Conservation (phyloP, 2,797 vertebrate genomes). For the Microctenopoma stevenorrisi region DNA sequence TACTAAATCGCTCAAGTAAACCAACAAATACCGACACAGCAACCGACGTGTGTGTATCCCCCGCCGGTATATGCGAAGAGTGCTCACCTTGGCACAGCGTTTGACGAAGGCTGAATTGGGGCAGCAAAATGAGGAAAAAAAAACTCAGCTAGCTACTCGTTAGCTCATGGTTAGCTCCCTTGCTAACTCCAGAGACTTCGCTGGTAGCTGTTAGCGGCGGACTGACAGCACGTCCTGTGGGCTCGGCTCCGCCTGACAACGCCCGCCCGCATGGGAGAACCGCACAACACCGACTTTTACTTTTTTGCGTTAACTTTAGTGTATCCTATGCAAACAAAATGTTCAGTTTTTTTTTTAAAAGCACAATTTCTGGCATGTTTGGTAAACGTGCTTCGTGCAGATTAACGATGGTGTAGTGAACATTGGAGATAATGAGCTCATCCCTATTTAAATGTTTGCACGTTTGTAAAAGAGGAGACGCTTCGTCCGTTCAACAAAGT, state of each 20-base stretch:
- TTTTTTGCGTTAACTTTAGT: background rate
- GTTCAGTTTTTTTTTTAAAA: background rate
- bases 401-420: background rate
- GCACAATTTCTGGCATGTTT: too few species aligned
- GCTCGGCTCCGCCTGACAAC: slow-evolving; percentile 72
- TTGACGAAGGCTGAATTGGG: slow-evolving; percentile 7
- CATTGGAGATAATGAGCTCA: slow-evolving; percentile 32
- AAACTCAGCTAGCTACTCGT: slow-evolving; percentile 59
- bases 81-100: slow-evolving; percentile 3
- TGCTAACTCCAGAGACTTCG: slow-evolving; percentile 61
- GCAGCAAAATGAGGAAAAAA: slow-evolving; percentile 20
- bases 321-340: background rate
- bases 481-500: background rate
- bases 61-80: slow-evolving; percentile 11
- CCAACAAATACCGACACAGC: background rate
- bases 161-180: slow-evolving; percentile 79
- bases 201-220: slow-evolving; percentile 50
- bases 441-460: slow-evolving; percentile 41
- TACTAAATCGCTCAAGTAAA: slow-evolving; percentile 33
- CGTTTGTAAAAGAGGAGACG: slow-evolving; percentile 5
- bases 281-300: slow-evolving; percentile 6
- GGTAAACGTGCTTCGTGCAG: too few species aligned
- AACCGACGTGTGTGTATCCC: background rate
- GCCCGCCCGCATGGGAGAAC: slow-evolving; percentile 70
- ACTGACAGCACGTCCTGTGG: slow-evolving; percentile 63